Percentiles rank a stretch among this genome's conserved stretches.
Evolutionary conservation across 1,140 invertebrate genomes (phyloP).

Genomic region (Heliconius congener): DNA sequence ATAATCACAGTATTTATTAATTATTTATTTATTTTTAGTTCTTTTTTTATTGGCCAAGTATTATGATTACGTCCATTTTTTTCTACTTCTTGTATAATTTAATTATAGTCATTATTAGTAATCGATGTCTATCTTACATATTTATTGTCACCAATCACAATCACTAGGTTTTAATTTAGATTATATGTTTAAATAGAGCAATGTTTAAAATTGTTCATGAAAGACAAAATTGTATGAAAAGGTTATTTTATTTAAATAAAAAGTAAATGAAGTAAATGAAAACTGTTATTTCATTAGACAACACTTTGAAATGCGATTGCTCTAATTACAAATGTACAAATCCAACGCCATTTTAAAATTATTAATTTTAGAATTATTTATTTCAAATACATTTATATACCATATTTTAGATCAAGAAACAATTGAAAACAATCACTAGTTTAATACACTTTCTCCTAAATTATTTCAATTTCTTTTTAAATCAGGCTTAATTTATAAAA

Average conservation of each 20-base stretch:
- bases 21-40: too few relatives aligned
- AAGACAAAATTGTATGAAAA: neutral
- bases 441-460: neutral
- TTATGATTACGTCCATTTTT: neutral
- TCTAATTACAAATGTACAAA: neutral
- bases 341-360: neutral
- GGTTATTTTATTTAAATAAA: too few relatives aligned
- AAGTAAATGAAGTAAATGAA: too few relatives aligned
- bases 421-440: neutral
- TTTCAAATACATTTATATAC: neutral
- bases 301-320: neutral
- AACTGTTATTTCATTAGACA: neutral
- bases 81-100: neutral
- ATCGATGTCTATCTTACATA: neutral
- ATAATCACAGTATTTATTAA: too few relatives aligned
- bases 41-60: neutral
- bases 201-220: neutral
- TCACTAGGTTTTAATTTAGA: neutral
- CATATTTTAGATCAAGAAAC: neutral
- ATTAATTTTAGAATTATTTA: neutral
- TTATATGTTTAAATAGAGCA: neutral
- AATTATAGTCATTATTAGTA: neutral
- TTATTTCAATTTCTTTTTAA: neutral
- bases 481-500: neutral
- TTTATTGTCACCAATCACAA: conserved; percentile 11